Evolutionary conservation across 2,797 vertebrate genomes (phyloP).

Genomic region (Pseudochirops corinnae): DNA sequence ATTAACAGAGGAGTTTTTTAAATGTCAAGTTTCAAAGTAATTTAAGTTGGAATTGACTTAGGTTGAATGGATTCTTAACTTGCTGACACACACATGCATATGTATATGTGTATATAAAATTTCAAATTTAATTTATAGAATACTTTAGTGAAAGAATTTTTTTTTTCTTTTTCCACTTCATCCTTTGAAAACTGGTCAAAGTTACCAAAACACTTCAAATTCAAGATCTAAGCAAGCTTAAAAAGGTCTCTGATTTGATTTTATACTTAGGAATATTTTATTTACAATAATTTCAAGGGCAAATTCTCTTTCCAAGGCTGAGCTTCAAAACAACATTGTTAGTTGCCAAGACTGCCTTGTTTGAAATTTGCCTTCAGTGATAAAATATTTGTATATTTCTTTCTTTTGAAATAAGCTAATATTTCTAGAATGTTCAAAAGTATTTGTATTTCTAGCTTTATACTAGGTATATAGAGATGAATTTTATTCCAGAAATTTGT

Average conservation of each 20-base stretch:
- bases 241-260: slow-evolving; percentile 50
- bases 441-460: slow-evolving; percentile 37
- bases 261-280: slow-evolving; percentile 53
- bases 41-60: slow-evolving; percentile 19
- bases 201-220: neutral
- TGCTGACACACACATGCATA: neutral
- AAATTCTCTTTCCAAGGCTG: slow-evolving; percentile 66
- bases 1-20: slow-evolving; percentile 5
- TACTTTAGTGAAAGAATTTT: slow-evolving; percentile 12
- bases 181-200: slow-evolving; percentile 45
- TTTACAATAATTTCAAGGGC: slow-evolving; percentile 69
- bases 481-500: slow-evolving; percentile 45
- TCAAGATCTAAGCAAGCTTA: slow-evolving; percentile 53
- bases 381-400: slow-evolving; percentile 48
- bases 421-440: slow-evolving; percentile 19
- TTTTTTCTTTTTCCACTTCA: slow-evolving; percentile 25
- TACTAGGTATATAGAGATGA: slow-evolving; percentile 1
- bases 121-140: slow-evolving; percentile 19
- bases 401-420: slow-evolving; percentile 18
- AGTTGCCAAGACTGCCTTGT: slow-evolving; percentile 43
- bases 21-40: slow-evolving; percentile 35
- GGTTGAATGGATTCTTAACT: slow-evolving; percentile 19
- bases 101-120: slow-evolving; percentile 22
- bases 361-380: slow-evolving; percentile 55
- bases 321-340: slow-evolving; percentile 62